Evolutionary conservation across 1,140 invertebrate genomes (phyloP).

Genomic region (Caenorhabditis tropicalis): DNA sequence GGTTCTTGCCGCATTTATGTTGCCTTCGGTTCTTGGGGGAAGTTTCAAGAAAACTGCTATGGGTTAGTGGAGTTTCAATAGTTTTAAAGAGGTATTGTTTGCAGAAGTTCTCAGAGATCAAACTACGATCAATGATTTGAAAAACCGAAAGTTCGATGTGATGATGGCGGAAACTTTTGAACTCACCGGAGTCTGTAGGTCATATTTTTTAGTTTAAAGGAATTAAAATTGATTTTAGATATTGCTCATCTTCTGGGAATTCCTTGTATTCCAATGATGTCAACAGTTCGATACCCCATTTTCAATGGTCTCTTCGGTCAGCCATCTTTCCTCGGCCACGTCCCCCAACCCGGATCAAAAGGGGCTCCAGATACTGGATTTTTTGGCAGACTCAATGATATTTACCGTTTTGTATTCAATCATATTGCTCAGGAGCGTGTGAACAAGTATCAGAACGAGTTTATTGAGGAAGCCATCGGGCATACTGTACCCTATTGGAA

Average conservation of each 20-base stretch:
- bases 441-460: not conserved
- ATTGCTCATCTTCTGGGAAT: not conserved
- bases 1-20: not conserved
- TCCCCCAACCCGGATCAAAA: not conserved
- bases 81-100: not conserved
- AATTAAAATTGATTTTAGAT: not conserved
- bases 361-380: not conserved
- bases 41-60: constrained; percentile 3
- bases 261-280: not conserved
- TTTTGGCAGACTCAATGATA: constrained; percentile 1
- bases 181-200: not conserved
- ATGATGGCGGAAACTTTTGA: constrained; percentile 11
- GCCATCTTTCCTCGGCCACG: not conserved
- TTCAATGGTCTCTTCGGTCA: not conserved
- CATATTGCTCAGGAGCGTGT: not conserved
- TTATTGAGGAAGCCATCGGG: not conserved
- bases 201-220: not conserved
- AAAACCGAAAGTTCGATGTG: constrained; percentile 3
- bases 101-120: constrained; percentile 18
- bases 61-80: not conserved
- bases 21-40: not conserved
- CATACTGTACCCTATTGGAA: not conserved
- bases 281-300: not conserved
- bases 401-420: not conserved
- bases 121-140: not conserved